These are phyloP conservation scores for Melieria picta DNA, from an alignment of 2,888 invertebrate species.

Conservation along the genomic window DNA sequence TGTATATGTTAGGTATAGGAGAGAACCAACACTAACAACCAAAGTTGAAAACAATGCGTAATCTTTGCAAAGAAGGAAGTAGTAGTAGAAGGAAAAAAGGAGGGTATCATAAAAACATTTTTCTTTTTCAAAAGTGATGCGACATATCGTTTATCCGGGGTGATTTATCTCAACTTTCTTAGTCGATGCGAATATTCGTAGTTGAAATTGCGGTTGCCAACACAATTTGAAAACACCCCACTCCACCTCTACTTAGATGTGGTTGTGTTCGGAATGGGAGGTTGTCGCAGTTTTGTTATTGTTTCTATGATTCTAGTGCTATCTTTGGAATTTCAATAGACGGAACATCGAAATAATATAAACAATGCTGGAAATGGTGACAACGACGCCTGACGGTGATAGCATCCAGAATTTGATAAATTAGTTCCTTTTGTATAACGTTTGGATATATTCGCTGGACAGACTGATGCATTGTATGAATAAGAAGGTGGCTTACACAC, in stretches of 20 bases:
- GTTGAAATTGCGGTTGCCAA: too few relatives aligned
- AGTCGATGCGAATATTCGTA: conserved; percentile 8
- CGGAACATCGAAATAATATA: background rate
- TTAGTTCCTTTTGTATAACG: conserved; percentile 46
- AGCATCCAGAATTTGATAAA: conserved; percentile 42
- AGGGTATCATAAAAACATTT: conserved; percentile 58
- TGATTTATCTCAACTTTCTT: conserved; percentile 57
- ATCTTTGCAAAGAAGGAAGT: conserved; percentile 17
- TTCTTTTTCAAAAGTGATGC: conserved; percentile 58
- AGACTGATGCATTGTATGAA: conserved; percentile 28
- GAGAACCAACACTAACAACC: background rate
- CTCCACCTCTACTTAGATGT: background rate
- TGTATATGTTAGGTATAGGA: too few relatives aligned
- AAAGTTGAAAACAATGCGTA: conserved; percentile 25
- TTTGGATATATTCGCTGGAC: conserved; percentile 42
- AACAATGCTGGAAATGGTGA: conserved; percentile 4
- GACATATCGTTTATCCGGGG: conserved; percentile 60
- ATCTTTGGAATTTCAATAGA: background rate
- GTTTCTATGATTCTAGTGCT: conserved; percentile 5
- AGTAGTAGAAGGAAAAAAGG: conserved; percentile 16
- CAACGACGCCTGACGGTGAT: conserved; percentile 37
- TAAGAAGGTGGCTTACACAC: background rate
- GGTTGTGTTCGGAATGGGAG: background rate
- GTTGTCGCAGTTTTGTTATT: conserved; percentile 9
- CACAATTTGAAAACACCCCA: background rate